Evolutionary conservation across 2,888 invertebrate species (phyloP), one percentile per base, ranked within the genome.

Genomic region (Drosophila barbarae): DNA sequence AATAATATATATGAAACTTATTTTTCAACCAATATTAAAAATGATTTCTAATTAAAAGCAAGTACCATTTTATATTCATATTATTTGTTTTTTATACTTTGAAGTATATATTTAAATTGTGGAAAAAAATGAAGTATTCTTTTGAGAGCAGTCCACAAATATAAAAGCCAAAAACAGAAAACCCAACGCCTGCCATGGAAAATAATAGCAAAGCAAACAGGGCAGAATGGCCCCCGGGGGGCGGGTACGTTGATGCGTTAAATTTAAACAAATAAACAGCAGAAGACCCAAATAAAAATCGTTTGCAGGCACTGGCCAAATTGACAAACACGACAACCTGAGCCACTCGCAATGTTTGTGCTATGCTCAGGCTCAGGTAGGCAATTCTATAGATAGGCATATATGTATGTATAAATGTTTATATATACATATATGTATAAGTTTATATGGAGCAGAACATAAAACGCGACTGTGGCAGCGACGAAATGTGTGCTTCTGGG

Each of bases 241-340:
- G 54, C 47, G 54, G 42, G 41, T 21, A 66, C 50, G 46, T 55
- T 57, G 59, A 68, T 77, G 85, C 77, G 73, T 84, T 80, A 77
- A 81, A 82, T 81, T 81, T 84, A 84, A 80, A 80, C 80, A 80
- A 80, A 80, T 81, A 84, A 84, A 83, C 85, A 79, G 66, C 73
- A 76, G 71, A 64, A 69, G 79, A 76, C 72, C 59, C 74, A 76
- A 84, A 75, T 73, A 75, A 74, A 84, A 80, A 73, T 56, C 67
- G 53, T 61, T 53, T 53, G 68, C 65, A 66, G 65, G 57, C 69
- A 49, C 44, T 61, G 53, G 38, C 63, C 61, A 61, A 53, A 50
- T 60, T 69, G 63, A 72, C 71, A 67, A 56, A 68, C 63, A 60
- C 55, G 63, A 71, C 71, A 61, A 65, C 71, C 71, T 80, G 66